phyloP scores from a whole-genome alignment of 2,888 invertebrate species.

The Chrysina gloriosa region DNA sequence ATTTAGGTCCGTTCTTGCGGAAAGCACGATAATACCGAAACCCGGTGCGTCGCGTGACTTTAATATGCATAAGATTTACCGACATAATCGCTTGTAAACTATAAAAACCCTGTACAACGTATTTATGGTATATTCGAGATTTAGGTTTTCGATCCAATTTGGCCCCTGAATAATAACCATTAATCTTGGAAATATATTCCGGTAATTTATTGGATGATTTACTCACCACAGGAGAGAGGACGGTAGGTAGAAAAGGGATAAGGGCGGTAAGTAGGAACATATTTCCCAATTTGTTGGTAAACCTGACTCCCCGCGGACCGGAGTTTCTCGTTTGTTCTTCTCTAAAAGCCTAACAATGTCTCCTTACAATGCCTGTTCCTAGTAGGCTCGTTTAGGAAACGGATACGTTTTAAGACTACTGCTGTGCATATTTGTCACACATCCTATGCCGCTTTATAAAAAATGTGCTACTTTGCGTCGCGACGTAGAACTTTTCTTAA shows the following conservation, averaged over 20 bases:
- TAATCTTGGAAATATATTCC: conserved; percentile 45
- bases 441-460: conserved; percentile 31
- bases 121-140: conserved; percentile 41
- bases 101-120: conserved; percentile 40
- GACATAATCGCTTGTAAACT: conserved; percentile 49
- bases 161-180: conserved; percentile 38
- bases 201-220: conserved; percentile 49
- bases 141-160: conserved; percentile 38
- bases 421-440: conserved; percentile 48
- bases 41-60: conserved; percentile 55
- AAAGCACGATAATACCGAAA: conserved; percentile 55
- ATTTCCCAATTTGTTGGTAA: conserved; percentile 51
- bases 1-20: conserved; percentile 54
- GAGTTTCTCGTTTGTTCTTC: conserved; percentile 47
- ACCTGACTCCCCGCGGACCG: conserved; percentile 48
- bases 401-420: conserved; percentile 45
- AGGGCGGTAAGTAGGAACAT: conserved; percentile 45
- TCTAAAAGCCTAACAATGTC: conserved; percentile 51
- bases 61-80: conserved; percentile 56
- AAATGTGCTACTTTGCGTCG: conserved; percentile 15
- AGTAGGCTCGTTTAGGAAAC: conserved; percentile 43
- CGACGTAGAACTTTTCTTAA: background rate
- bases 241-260: conserved; percentile 44
- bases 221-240: conserved; percentile 42
- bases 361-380: conserved; percentile 41